Evolutionary conservation across 2,113 vertebrate genomes (phyloP), one percentile per base, ranked within the genome.

Genomic region (Nothobranchius kuhntae): DNA sequence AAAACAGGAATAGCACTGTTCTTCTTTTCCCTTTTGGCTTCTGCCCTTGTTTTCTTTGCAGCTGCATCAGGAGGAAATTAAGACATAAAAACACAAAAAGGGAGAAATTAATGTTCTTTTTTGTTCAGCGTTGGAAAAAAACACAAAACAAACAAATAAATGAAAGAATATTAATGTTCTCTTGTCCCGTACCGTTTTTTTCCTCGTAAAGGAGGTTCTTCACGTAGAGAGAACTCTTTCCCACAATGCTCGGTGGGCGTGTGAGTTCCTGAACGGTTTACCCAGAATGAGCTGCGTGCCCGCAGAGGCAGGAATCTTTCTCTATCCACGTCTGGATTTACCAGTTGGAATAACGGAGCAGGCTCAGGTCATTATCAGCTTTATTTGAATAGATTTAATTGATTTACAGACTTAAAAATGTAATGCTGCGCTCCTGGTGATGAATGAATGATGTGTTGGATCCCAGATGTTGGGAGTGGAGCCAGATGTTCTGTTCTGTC

Each of bases 241-340:
- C 54, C 67, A 68, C 17, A 92, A 92, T 66, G 68, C 80, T 21
- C 64, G 46, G 44, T 66, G 71, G 26, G 86, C 70, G 17, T 65
- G 61, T 4, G 54, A 76, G 57, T 47, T 87, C 21, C 59, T 91
- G 8, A 86, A 84, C 35, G 35, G 12, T 51, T 61, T 91, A 3
- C 84, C 88, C 1, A 87, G 90, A 42, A 47, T 91, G 61, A 87
- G 72, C 79, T 90, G 89, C 71, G 73, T 72, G 63, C 75, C 82
- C 2, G 73, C n/a, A 3, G 62, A 59, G 68, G 87, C 81, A 0
- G 88, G 89, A 26, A 15, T 90, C 59, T 89, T 71, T 66, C 55
- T 89, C 15, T 90, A 82, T 66, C 87, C 87, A 36, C 42, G 59
- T 11, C 77, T 92, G 21, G 10, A 56, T 50, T 57, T 89, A 38